Evolutionary conservation across 2,888 invertebrate species (phyloP).

Genomic region (Oasisia sp.): DNA sequence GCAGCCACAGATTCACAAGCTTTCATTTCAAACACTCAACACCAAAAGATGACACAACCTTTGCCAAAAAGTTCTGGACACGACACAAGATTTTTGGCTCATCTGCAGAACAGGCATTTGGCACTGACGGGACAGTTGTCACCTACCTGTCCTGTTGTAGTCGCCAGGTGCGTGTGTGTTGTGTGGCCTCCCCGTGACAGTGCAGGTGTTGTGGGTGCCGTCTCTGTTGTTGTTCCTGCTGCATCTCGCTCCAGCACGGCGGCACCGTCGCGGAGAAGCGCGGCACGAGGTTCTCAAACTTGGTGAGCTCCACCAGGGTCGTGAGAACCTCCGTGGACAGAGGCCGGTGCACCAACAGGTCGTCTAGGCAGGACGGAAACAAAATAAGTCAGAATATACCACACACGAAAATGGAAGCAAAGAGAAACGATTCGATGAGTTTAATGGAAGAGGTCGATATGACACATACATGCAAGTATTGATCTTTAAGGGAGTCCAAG

Average conservation of each 20-base stretch:
- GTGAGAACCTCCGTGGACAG: constrained; percentile 72
- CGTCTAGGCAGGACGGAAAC: constrained; percentile 37
- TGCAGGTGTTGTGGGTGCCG: constrained; percentile 85
- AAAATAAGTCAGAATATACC: neutral
- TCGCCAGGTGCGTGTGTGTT: constrained; percentile 87
- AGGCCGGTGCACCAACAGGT: constrained; percentile 66
- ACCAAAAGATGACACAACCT: too few species aligned
- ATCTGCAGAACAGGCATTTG: neutral
- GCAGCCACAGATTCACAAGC: too few species aligned
- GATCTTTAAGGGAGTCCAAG: too few species aligned
- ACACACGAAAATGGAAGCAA: neutral
- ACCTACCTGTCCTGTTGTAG: constrained; percentile 82
- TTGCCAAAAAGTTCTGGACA: too few species aligned
- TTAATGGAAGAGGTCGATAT: too few species aligned
- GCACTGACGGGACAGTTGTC: neutral
- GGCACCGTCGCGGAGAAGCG: constrained; percentile 89
- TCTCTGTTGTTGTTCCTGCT: constrained; percentile 88
- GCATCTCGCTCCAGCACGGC: constrained; percentile 92
- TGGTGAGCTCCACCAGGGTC: constrained; percentile 78
- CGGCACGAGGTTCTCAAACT: constrained; percentile 77
- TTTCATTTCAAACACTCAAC: too few species aligned
- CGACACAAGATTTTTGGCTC: too few species aligned
- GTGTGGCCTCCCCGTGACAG: constrained; percentile 74
- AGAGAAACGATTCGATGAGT: too few species aligned
- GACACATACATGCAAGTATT: too few species aligned